Percentiles rank a stretch among this genome's conserved stretches.
Evolutionary conservation across 2,797 vertebrate species (phyloP).

Genomic region (Pipistrellus nathusii): DNA sequence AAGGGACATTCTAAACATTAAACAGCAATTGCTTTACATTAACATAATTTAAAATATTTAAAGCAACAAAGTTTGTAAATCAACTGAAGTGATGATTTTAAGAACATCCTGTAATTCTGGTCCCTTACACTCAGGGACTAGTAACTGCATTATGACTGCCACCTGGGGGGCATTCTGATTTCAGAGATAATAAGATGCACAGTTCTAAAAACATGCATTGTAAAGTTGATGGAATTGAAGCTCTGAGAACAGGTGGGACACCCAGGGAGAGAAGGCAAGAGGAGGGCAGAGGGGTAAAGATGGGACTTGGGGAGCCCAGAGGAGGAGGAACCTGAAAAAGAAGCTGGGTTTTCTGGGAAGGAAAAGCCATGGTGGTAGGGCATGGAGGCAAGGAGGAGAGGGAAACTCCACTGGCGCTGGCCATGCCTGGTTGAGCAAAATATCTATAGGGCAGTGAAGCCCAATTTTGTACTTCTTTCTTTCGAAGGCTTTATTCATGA

Average conservation of each 20-base stretch:
- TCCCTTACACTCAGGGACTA: not conserved
- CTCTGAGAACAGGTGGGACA: not conserved
- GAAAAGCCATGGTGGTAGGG: not conserved
- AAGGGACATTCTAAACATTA: not conserved
- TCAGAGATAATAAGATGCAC: not conserved
- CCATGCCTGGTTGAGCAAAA: rapidly evolving
- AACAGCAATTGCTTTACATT: not conserved
- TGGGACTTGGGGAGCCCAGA: not conserved
- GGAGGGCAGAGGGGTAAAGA: not conserved
- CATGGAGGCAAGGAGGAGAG: not conserved
- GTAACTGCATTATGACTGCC: not conserved
- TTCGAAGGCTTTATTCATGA: not conserved
- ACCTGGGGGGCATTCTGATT: not conserved
- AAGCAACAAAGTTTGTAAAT: not conserved
- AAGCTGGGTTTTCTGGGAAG: not conserved
- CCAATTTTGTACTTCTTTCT: not conserved
- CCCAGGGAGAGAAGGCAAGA: not conserved
- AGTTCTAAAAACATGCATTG: not conserved
- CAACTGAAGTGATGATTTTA: not conserved
- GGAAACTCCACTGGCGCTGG: not conserved
- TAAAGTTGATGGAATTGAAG: not conserved
- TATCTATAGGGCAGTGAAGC: not conserved
- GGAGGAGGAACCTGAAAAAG: not conserved
- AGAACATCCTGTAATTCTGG: not conserved
- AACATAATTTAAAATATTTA: constrained; percentile 7